Conservation (phyloP, 2,888 invertebrate genomes). For the Elysia crispata region DNA sequence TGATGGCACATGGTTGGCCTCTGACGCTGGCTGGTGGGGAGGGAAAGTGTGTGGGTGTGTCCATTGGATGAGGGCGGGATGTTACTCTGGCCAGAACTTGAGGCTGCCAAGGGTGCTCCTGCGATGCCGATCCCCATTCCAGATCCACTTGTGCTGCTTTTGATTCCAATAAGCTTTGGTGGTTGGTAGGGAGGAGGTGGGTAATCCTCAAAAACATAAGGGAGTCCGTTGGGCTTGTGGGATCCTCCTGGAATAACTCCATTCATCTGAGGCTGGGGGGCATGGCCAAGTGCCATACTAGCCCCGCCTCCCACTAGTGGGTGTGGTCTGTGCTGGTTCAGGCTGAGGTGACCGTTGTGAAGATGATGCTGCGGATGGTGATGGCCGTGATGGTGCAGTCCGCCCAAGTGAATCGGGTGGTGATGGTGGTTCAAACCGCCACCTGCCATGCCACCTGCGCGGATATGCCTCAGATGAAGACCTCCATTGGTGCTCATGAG, state of each 20-base stretch:
- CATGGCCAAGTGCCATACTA: constrained; percentile 32
- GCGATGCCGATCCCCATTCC: constrained; percentile 17
- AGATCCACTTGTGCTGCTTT: constrained; percentile 25
- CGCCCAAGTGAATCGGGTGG: not conserved
- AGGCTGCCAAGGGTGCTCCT: constrained; percentile 16
- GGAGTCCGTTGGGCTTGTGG: constrained; percentile 54
- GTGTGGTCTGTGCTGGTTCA: constrained; percentile 47
- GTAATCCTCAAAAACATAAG: constrained; percentile 68
- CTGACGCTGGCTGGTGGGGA: constrained; percentile 51
- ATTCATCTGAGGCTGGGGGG: no score
- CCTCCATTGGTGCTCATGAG: constrained; percentile 30
- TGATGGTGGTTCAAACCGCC: constrained; percentile 47
- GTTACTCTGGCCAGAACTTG: constrained; percentile 27
- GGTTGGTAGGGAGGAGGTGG: constrained; percentile 72
- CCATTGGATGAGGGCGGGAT: constrained; percentile 45
- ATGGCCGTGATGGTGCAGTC: constrained; percentile 50
- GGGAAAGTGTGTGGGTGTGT: constrained; percentile 52
- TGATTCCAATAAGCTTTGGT: constrained; percentile 55
- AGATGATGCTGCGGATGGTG: constrained; percentile 53
- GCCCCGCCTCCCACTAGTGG: constrained; percentile 40
- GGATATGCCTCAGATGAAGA: constrained; percentile 44
- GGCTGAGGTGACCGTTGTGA: constrained; percentile 27
- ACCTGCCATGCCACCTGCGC: constrained; percentile 45
- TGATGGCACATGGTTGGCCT: constrained; percentile 43
- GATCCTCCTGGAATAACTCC: constrained; percentile 18